Conservation (phyloP, 2,113 vertebrate genomes). For the Dissostichus mawsoni region DNA sequence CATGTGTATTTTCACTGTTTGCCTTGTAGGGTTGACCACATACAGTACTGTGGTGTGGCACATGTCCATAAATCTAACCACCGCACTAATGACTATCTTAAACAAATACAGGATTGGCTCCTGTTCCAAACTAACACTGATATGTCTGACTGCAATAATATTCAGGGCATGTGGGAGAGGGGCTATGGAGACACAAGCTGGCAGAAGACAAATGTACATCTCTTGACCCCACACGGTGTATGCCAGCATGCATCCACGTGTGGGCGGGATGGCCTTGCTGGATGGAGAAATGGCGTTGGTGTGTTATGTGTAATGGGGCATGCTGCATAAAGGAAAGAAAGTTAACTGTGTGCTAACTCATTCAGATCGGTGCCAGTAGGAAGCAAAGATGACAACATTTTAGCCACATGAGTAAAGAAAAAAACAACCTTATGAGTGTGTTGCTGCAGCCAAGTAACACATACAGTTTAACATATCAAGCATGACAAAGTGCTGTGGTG, state of each 20-base stretch:
- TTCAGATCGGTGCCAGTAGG: conserved; percentile 34
- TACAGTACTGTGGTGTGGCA: not conserved
- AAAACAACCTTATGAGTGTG: conserved; percentile 30
- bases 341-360: conserved; percentile 29
- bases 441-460: conserved; percentile 52
- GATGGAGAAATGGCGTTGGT: conserved; percentile 44
- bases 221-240: conserved; percentile 26
- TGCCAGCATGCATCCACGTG: conserved; percentile 68
- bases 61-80: not conserved
- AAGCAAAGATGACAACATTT: conserved; percentile 31
- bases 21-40: not conserved
- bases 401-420: conserved; percentile 33
- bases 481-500: conserved; percentile 37
- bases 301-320: conserved; percentile 64
- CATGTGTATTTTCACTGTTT: not conserved
- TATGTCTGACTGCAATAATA: not conserved
- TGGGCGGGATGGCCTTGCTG: conserved; percentile 28
- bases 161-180: conserved; percentile 41
- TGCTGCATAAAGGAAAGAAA: conserved; percentile 62
- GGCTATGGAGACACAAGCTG: conserved; percentile 33
- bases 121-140: not conserved
- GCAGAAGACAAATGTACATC: conserved; percentile 39
- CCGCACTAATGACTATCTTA: not conserved
- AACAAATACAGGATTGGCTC: conserved; percentile 1
- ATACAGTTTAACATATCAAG: conserved; percentile 25